Conservation (phyloP, 92 coral and sea anemone genomes). For the Epizoanthus scotinus region DNA sequence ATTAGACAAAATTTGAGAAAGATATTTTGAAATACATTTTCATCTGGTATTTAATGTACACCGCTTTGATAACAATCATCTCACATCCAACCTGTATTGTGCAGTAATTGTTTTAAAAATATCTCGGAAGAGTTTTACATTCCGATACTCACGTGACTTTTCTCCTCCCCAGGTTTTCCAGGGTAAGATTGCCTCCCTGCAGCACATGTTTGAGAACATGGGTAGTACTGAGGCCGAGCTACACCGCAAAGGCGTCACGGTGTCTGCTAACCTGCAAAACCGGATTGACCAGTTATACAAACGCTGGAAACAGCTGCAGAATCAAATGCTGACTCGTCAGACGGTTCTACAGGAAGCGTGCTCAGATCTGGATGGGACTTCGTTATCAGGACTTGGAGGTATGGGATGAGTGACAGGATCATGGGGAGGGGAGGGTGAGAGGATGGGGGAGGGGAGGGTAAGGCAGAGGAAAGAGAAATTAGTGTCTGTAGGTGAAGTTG, state of each 20-base stretch:
- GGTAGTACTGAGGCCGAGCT: slow-evolving; percentile 88
- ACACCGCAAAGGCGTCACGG: slow-evolving; percentile 76
- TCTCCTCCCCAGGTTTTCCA: slow-evolving; percentile 69
- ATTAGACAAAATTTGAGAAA: too few relatives aligned
- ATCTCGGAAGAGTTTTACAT: background rate
- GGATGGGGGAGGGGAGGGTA: too few relatives aligned
- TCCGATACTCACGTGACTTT: background rate
- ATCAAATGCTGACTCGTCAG: slow-evolving; percentile 91
- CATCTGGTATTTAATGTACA: too few relatives aligned
- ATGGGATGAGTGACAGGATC: background rate
- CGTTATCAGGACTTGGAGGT: slow-evolving; percentile 88
- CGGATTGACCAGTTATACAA: slow-evolving; percentile 96
- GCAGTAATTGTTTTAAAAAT: too few relatives aligned
- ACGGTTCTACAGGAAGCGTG: slow-evolving; percentile 91
- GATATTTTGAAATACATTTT: too few relatives aligned
- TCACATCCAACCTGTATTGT: background rate
- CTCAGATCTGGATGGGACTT: slow-evolving; percentile 77
- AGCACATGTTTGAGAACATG: slow-evolving; percentile 94
- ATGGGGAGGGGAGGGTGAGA: background rate
- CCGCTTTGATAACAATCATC: too few relatives aligned
- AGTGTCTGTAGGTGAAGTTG: too few relatives aligned
- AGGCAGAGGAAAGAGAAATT: too few relatives aligned
- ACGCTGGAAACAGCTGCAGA: slow-evolving; percentile 96
- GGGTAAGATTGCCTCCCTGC: slow-evolving; percentile 78
- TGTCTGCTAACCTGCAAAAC: slow-evolving; percentile 88